phyloP scores from a whole-genome alignment of 2,888 invertebrate genomes.

The Caenorhabditis becei region DNA sequence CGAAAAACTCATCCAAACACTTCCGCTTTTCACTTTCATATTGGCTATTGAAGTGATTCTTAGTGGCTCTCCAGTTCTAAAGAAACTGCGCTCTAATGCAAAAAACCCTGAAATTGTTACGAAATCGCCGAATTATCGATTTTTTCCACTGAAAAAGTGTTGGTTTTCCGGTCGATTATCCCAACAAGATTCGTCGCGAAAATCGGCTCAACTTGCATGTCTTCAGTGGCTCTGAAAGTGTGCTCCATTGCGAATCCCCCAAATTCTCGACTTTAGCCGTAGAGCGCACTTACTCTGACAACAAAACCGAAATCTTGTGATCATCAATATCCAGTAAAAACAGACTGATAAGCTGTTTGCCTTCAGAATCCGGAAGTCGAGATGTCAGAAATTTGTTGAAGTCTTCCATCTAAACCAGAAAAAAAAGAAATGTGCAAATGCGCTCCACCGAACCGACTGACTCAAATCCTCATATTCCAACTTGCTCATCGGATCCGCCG shows the following conservation, averaged over 20 bases:
- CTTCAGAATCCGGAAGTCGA: background rate
- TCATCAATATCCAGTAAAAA: constrained; percentile 37
- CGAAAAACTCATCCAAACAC: constrained; percentile 47
- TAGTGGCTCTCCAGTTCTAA: constrained; percentile 20
- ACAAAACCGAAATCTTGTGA: constrained; percentile 31
- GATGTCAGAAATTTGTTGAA: constrained; percentile 42
- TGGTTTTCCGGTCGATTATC: constrained; percentile 26
- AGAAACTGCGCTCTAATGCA: background rate
- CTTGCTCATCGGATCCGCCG: constrained; percentile 37
- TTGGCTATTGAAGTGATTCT: constrained; percentile 32
- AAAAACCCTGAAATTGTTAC: no score
- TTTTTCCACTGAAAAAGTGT: constrained; percentile 21
- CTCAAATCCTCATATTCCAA: constrained; percentile 36
- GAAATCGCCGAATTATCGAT: constrained; percentile 28
- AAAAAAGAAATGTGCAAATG: background rate
- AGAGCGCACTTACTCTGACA: constrained; percentile 31
- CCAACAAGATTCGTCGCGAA: constrained; percentile 43
- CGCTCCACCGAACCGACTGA: background rate
- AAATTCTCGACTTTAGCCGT: background rate
- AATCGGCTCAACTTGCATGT: constrained; percentile 13
- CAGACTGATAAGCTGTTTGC: constrained; percentile 21
- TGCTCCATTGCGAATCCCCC: background rate
- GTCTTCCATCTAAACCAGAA: constrained; percentile 33
- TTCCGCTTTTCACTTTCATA: constrained; percentile 32
- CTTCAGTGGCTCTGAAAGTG: constrained; percentile 6